Percentiles rank a stretch among this genome's conserved stretches.
These are phyloP conservation scores for Myiothlypis chrysogaster DNA, from an alignment of 2,797 vertebrate genomes.

Conservation along the genomic window DNA sequence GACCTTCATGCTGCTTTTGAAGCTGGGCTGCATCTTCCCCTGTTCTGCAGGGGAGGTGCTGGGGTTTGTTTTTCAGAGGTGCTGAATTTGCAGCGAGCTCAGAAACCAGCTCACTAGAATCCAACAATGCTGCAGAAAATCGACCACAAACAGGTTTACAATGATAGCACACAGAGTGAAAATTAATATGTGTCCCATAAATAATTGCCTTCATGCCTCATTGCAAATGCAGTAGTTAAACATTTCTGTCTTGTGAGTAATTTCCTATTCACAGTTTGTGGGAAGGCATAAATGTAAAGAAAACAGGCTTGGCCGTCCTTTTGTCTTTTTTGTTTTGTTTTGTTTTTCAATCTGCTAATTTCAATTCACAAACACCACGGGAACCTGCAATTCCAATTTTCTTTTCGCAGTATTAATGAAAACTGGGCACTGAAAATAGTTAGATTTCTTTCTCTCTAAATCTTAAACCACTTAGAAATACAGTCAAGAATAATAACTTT, in stretches of 20 bases:
- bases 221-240: slow-evolving; percentile 57
- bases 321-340: slow-evolving; percentile 29
- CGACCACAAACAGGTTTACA: slow-evolving; percentile 22
- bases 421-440: slow-evolving; percentile 66
- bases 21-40: not conserved
- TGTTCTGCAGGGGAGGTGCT: not conserved
- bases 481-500: slow-evolving; percentile 68
- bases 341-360: slow-evolving; percentile 66
- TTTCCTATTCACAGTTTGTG: slow-evolving; percentile 27
- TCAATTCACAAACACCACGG: slow-evolving; percentile 72
- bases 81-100: not conserved
- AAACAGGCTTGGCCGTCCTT: slow-evolving; percentile 37
- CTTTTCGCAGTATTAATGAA: slow-evolving; percentile 77
- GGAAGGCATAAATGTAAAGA: slow-evolving; percentile 60
- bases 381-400: slow-evolving; percentile 74
- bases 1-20: not conserved
- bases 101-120: slow-evolving; percentile 1
- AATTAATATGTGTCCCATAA: slow-evolving; percentile 26
- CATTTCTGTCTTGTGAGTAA: slow-evolving; percentile 37
- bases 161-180: slow-evolving; percentile 42
- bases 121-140: slow-evolving; percentile 5
- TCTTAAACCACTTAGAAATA: slow-evolving; percentile 65
- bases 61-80: not conserved
- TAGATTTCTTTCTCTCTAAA: slow-evolving; percentile 53
- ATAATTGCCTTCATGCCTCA: slow-evolving; percentile 50